Percentiles rank a stretch among this genome's conserved stretches.
Evolutionary conservation across 2,113 vertebrate species (phyloP).

Genomic region (Oncorhynchus masou): DNA sequence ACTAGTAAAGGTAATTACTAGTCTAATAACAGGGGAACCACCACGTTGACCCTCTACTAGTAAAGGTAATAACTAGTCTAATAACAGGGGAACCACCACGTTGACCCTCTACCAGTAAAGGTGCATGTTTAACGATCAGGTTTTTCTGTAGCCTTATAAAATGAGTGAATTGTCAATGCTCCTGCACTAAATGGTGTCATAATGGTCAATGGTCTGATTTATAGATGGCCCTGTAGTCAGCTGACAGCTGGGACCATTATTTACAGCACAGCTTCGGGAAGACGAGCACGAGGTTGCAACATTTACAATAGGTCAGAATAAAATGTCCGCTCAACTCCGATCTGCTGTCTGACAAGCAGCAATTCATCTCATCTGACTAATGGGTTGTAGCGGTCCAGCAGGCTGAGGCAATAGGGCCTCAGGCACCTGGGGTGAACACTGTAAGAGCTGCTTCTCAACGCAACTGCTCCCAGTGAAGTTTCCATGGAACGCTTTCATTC

Average conservation of each 20-base stretch:
- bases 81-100: too few relatives aligned
- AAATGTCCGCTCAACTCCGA: conserved; percentile 66
- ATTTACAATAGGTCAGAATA: conserved; percentile 83
- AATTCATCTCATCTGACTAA: conserved; percentile 89
- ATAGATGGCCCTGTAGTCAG: conserved; percentile 69
- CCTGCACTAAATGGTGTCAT: conserved; percentile 74
- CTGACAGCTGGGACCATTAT: conserved; percentile 69
- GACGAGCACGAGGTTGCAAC: conserved; percentile 74
- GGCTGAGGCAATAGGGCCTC: conserved; percentile 56
- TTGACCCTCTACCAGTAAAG: not conserved
- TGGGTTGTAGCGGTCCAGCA: conserved; percentile 71
- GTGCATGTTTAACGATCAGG: conserved; percentile 32
- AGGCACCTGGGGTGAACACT: conserved; percentile 50
- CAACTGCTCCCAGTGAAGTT: too few relatives aligned
- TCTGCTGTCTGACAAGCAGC: conserved; percentile 66
- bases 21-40: too few relatives aligned
- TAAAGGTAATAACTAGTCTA: too few relatives aligned
- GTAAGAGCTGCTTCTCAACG: conserved; percentile 31
- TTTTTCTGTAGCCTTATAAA: conserved; percentile 61
- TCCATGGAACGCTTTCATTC: too few relatives aligned
- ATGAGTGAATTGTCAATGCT: conserved; percentile 69
- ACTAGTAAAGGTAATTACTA: too few relatives aligned
- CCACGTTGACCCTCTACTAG: too few relatives aligned
- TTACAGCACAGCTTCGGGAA: conserved; percentile 64
- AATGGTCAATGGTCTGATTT: conserved; percentile 73